Conservation (phyloP, 2,797 vertebrate species). For the Notoglanidium macrostoma region DNA sequence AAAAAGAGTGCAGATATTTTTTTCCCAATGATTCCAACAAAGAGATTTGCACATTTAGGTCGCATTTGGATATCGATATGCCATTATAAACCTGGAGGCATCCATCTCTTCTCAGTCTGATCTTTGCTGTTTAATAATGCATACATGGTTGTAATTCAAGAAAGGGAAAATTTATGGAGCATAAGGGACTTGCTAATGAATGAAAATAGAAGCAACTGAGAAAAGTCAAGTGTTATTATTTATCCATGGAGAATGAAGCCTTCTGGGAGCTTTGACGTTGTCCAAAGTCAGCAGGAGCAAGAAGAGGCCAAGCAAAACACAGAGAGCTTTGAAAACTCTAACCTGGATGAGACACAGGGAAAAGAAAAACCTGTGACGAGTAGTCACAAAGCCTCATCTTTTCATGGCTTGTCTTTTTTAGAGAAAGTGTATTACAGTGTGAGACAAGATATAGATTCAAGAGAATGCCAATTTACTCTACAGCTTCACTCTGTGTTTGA, state of each 20-base stretch:
- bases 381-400: slow-evolving; percentile 23
- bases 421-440: background rate
- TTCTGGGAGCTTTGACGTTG: slow-evolving; percentile 49
- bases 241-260: slow-evolving; percentile 47
- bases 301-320: slow-evolving; percentile 51
- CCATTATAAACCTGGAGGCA: background rate
- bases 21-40: background rate
- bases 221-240: slow-evolving; percentile 52
- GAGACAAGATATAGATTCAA: background rate
- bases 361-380: slow-evolving; percentile 13
- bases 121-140: slow-evolving; percentile 27
- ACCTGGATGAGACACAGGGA: slow-evolving; percentile 41
- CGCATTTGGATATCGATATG: background rate
- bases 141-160: slow-evolving; percentile 26
- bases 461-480: background rate
- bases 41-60: background rate
- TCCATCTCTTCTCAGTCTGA: background rate
- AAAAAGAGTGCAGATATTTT: background rate
- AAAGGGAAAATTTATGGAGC: slow-evolving; percentile 19
- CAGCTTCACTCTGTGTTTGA: background rate
- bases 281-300: slow-evolving; percentile 48
- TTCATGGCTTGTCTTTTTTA: slow-evolving; percentile 6
- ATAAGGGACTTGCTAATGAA: slow-evolving; percentile 45
- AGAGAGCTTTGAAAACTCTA: slow-evolving; percentile 31
- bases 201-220: slow-evolving; percentile 42